Evolutionary conservation across 2,888 invertebrate genomes (phyloP).

Genomic region (Plagodis dolabraria): DNA sequence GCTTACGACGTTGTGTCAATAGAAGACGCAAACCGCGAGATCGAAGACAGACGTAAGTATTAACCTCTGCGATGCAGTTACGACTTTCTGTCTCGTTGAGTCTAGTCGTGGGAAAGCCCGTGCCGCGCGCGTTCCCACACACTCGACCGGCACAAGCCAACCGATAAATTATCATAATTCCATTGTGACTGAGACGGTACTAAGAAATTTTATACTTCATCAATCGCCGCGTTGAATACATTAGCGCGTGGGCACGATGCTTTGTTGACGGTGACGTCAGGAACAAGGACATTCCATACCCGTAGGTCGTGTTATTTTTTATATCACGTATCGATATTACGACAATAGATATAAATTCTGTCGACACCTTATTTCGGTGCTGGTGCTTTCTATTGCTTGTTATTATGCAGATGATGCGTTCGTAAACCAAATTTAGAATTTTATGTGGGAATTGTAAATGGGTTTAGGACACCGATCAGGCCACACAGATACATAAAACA

Average conservation of each 20-base stretch:
- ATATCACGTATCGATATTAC: constrained; percentile 64
- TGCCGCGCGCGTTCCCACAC: constrained; percentile 85
- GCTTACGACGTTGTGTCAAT: constrained; percentile 59
- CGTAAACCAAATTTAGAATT: constrained; percentile 43
- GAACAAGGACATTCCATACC: constrained; percentile 44
- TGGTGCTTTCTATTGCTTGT: constrained; percentile 28
- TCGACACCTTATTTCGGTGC: constrained; percentile 16
- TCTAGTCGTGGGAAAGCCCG: constrained; percentile 82
- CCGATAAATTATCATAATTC: constrained; percentile 85
- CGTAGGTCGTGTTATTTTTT: constrained; percentile 55
- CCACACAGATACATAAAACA: constrained; percentile 41
- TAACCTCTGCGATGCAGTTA: constrained; percentile 44
- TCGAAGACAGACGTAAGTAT: constrained; percentile 64
- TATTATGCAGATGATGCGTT: constrained; percentile 46
- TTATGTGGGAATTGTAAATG: constrained; percentile 45
- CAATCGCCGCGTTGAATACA: constrained; percentile 83
- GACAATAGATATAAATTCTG: constrained; percentile 59
- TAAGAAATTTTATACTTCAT: constrained; percentile 85
- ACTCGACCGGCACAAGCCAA: constrained; percentile 84
- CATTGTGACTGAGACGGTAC: constrained; percentile 85
- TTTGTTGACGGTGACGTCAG: constrained; percentile 71
- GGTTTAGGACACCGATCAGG: constrained; percentile 29
- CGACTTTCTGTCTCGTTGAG: constrained; percentile 62
- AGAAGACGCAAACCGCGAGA: constrained; percentile 32
- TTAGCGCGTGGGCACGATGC: constrained; percentile 79